A percentile compares a stretch with the other conserved stretches of the same genome.
phyloP scores from a whole-genome alignment of 2,113 vertebrate genomes.

The Phylloscopus trochiloides region DNA sequence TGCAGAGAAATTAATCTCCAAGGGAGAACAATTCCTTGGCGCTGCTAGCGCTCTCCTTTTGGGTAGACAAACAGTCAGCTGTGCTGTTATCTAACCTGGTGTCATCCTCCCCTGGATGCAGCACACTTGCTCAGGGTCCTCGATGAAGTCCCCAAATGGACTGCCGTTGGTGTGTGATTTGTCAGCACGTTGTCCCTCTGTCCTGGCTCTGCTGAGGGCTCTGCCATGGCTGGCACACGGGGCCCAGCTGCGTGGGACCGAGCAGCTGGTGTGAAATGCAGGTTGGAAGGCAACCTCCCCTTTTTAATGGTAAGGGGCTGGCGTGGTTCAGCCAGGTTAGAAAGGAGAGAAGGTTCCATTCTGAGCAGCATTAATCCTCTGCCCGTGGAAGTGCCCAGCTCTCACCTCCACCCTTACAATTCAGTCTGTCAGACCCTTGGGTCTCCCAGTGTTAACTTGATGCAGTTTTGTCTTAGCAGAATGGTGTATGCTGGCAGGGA shows the following conservation, averaged over 20 bases:
- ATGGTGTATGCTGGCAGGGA: not conserved
- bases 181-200: not conserved
- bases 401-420: not conserved
- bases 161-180: not conserved
- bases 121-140: not conserved
- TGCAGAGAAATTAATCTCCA: not conserved
- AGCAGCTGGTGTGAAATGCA: not conserved
- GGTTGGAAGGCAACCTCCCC: not conserved
- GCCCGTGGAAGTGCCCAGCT: not conserved
- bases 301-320: not conserved
- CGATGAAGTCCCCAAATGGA: fast-evolving
- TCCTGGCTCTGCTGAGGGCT: fast-evolving
- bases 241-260: not conserved
- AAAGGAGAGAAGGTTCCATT: not conserved
- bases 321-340: fast-evolving
- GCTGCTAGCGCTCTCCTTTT: not conserved
- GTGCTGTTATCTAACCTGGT: not conserved
- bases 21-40: not conserved
- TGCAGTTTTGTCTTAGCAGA: not conserved
- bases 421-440: not conserved
- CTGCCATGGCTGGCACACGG: fast-evolving
- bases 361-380: not conserved
- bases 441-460: not conserved
- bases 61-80: not conserved
- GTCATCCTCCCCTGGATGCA: not conserved